A percentile compares a stretch with the other conserved stretches of the same genome.
Conservation (phyloP, 1,140 invertebrate species). For the Eubasilissa regina region DNA sequence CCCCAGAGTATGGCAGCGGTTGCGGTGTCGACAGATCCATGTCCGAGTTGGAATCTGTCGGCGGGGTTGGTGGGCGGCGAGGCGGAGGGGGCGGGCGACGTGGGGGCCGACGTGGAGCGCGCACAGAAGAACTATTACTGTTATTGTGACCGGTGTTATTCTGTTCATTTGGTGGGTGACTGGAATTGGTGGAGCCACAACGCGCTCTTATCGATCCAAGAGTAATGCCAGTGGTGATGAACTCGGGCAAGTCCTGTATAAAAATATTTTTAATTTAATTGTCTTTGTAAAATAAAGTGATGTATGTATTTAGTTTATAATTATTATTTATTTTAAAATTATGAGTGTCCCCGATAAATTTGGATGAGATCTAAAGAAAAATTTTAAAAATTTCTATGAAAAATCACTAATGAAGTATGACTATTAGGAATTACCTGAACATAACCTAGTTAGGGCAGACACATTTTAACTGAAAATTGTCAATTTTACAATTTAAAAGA, state of each 20-base stretch:
- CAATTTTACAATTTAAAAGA: too few species aligned
- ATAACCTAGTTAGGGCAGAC: background rate
- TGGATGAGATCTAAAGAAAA: too few species aligned
- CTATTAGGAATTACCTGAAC: too few species aligned
- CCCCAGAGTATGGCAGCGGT: background rate
- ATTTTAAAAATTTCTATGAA: too few species aligned
- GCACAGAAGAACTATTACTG: background rate
- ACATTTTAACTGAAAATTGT: background rate
- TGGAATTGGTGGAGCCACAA: slow-evolving; percentile 22
- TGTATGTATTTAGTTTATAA: background rate
- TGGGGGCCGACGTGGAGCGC: slow-evolving; percentile 22
- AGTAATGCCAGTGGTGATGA: slow-evolving; percentile 68
- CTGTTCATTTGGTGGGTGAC: background rate
- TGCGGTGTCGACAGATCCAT: background rate
- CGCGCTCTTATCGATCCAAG: slow-evolving; percentile 61
- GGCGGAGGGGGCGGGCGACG: slow-evolving; percentile 21
- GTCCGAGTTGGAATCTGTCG: slow-evolving; percentile 17
- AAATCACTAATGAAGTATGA: too few species aligned
- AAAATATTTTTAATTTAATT: slow-evolving; percentile 11
- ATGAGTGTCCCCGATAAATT: background rate
- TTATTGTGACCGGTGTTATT: background rate
- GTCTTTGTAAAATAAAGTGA: too few species aligned
- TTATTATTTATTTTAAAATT: background rate
- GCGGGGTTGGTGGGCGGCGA: background rate
- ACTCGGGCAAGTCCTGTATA: slow-evolving; percentile 69